Evolutionary conservation across 2,888 invertebrate species (phyloP), one percentile per base, ranked within the genome.

Genomic region (Ectemnius continuus): DNA sequence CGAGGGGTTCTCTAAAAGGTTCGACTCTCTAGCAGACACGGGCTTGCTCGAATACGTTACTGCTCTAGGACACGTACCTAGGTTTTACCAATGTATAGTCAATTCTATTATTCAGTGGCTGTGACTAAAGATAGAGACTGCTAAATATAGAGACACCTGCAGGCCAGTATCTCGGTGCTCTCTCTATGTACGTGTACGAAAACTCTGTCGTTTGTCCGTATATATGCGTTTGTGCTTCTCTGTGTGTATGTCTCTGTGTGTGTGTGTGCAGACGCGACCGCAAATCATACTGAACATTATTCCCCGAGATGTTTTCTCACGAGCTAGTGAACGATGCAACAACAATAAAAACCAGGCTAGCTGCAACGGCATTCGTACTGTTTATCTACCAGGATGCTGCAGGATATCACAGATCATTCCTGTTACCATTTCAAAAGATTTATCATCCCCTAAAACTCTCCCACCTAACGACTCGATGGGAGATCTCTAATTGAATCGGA

Each of bases 31-130:
- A 84, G 80, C 84, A 87, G 85, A 83, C 82, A 84, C 80, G 82
- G 80, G 79, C 80, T 84, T 81, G 80, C 81, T 77, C 79, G 81
- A 81, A 83, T 83, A 83, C 85, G 84, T 86, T 86, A 86, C 82
- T 84, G 84, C 84, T 85, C 86, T 88, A 86, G 85, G 84, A 86
- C 85, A 86, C 85, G 86, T 88, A 88, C 87, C 69, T 87, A 76
- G 28, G 28, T 36, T 73, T 82, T 86, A 86, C 85, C 85, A 88
- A 87, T 85, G 85, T 87, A 88, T 85, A 88, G 85, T 82, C 84
- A 83, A 82, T 81, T 89, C 83, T 87, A 88, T 88, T 87, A 89
- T 87, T 88, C 87, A 88, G 82, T 85, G 83, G 80, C 85, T 84
- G 80, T 66, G 70, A 81, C 85, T 87, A 87, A 87, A 87, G 78